Conservation (phyloP, 2,113 vertebrate species). For the Todiramphus saurophagus region DNA sequence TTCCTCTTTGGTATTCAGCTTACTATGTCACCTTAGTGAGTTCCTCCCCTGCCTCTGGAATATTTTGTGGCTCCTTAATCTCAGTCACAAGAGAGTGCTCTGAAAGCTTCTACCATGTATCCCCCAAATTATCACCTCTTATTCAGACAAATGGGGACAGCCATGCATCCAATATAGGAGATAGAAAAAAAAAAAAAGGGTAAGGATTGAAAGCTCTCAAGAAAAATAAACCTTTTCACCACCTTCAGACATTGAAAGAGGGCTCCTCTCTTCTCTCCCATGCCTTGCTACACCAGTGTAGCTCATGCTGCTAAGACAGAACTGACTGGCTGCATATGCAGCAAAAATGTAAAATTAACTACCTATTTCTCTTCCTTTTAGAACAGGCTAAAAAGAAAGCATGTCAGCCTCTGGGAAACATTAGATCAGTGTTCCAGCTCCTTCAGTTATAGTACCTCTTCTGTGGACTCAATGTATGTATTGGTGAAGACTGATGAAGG, state of each 20-base stretch:
- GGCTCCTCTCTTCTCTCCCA: not conserved
- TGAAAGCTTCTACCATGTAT: not conserved
- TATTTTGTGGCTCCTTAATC: not conserved
- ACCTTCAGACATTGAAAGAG: not conserved
- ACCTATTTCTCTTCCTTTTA: not conserved
- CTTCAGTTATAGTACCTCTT: not conserved
- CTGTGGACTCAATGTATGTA: not conserved
- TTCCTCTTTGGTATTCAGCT: not conserved
- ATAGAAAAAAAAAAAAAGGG: not conserved
- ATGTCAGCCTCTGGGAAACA: not conserved
- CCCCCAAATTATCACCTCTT: not conserved
- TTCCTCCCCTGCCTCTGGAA: not conserved
- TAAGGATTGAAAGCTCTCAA: not conserved
- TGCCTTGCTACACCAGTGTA: not conserved
- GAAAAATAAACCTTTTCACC: not conserved
- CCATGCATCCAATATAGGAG: not conserved
- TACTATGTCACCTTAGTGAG: not conserved
- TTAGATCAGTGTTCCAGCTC: not conserved
- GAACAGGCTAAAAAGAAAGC: not conserved
- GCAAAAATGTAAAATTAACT: not conserved
- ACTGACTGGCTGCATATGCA: not conserved
- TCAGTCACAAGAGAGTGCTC: not conserved
- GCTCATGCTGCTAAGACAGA: not conserved
- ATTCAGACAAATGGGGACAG: not conserved
- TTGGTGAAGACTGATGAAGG: not conserved